phyloP scores from a whole-genome alignment of 2,797 vertebrate species.

The Girardinus metallicus region DNA sequence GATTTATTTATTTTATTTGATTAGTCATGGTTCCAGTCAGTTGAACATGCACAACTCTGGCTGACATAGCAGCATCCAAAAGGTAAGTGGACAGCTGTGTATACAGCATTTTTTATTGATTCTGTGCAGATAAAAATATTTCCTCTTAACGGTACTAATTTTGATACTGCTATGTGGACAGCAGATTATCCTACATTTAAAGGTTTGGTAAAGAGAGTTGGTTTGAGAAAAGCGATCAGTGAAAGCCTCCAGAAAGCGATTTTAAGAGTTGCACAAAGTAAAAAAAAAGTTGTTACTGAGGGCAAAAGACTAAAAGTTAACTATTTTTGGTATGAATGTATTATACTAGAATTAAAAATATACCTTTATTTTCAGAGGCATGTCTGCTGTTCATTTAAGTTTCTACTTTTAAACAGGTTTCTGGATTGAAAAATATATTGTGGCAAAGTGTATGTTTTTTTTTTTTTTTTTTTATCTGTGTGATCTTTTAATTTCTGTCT shows the following conservation, averaged over 20 bases:
- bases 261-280: neutral
- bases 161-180: neutral
- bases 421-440: neutral
- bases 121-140: neutral
- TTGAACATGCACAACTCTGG: neutral
- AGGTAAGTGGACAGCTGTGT: neutral
- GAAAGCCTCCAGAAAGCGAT: neutral
- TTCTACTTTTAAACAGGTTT: neutral
- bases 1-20: neutral
- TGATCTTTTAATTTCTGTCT: neutral
- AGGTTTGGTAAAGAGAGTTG: no score
- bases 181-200: neutral
- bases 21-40: neutral
- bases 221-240: neutral
- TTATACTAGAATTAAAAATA: neutral
- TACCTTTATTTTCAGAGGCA: neutral
- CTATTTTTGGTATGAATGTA: neutral
- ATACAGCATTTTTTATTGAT: neutral
- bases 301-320: neutral
- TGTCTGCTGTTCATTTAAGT: neutral
- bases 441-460: neutral
- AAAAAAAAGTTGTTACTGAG: neutral
- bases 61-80: neutral
- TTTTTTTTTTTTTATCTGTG: neutral
- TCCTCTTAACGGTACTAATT: neutral